A percentile compares a stretch with the other conserved stretches of the same genome.
These are phyloP conservation scores for Coptotermes formosanus DNA, from an alignment of 1,140 invertebrate species.

Conservation along the genomic window DNA sequence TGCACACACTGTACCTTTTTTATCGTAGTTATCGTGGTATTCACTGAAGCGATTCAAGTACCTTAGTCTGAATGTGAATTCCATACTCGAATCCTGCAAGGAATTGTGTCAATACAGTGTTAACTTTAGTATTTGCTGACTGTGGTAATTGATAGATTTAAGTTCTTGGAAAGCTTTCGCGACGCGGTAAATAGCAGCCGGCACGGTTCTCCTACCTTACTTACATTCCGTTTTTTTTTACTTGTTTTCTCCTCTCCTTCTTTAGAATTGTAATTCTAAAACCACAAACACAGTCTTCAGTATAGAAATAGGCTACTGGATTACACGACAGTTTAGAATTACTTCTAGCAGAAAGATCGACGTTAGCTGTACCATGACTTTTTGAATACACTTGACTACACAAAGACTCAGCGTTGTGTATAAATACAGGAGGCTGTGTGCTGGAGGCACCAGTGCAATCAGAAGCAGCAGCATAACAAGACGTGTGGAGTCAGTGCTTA, in stretches of 20 bases:
- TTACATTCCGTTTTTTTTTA: neutral
- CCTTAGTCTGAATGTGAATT: neutral
- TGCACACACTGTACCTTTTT: neutral
- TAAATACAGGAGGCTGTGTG: neutral
- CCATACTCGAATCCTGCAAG: neutral
- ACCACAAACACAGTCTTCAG: neutral
- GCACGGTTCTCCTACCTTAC: neutral
- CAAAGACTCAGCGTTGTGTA: neutral
- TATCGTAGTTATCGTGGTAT: neutral
- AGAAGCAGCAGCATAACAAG: neutral
- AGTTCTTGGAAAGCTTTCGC: neutral
- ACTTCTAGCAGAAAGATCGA: neutral
- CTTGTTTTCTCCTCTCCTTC: neutral
- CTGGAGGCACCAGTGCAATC: neutral
- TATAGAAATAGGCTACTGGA: neutral
- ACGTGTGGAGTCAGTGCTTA: too few species aligned
- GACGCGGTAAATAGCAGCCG: neutral
- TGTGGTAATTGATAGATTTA: neutral
- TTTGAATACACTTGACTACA: neutral
- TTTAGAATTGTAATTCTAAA: neutral
- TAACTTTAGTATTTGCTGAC: too few species aligned
- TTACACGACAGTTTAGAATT: conserved; percentile 1
- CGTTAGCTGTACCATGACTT: neutral
- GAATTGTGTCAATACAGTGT: neutral
- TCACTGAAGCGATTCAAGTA: neutral